Evolutionary conservation across 2,888 invertebrate genomes (phyloP).

Genomic region (Acanthosepion esculentum): DNA sequence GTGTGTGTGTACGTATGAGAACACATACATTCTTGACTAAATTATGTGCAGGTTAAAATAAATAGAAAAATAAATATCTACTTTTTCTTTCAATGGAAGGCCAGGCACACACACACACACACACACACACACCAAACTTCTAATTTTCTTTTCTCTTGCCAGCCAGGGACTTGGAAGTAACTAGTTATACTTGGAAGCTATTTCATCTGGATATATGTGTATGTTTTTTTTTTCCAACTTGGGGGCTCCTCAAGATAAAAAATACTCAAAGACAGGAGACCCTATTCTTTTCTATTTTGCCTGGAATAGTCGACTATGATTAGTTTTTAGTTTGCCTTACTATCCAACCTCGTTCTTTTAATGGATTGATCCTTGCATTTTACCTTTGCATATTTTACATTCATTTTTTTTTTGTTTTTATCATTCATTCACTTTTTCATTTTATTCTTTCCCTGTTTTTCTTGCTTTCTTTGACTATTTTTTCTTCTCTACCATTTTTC

Average conservation of each 20-base stretch:
- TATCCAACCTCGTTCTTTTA: neutral
- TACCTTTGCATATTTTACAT: neutral
- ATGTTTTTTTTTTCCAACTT: neutral
- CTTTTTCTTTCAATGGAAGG: no score
- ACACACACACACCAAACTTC: neutral
- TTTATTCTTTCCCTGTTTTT: neutral
- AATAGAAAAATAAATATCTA: no score
- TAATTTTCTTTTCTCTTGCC: neutral
- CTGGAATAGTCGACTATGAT: neutral
- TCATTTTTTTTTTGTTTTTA: neutral
- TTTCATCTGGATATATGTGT: neutral
- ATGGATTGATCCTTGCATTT: neutral
- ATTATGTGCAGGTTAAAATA: no score
- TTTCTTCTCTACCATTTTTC: neutral
- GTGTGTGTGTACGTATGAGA: neutral
- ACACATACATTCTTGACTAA: neutral
- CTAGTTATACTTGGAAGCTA: neutral
- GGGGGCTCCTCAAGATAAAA: neutral
- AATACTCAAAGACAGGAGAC: neutral
- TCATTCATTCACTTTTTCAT: neutral
- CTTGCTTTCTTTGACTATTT: neutral
- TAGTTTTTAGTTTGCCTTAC: neutral
- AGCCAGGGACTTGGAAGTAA: neutral
- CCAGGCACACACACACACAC: no score
- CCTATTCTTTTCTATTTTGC: neutral